A percentile compares a stretch with the other conserved stretches of the same genome.
Evolutionary conservation across 2,888 invertebrate species (phyloP).

Genomic region (Eurytoma californica): DNA sequence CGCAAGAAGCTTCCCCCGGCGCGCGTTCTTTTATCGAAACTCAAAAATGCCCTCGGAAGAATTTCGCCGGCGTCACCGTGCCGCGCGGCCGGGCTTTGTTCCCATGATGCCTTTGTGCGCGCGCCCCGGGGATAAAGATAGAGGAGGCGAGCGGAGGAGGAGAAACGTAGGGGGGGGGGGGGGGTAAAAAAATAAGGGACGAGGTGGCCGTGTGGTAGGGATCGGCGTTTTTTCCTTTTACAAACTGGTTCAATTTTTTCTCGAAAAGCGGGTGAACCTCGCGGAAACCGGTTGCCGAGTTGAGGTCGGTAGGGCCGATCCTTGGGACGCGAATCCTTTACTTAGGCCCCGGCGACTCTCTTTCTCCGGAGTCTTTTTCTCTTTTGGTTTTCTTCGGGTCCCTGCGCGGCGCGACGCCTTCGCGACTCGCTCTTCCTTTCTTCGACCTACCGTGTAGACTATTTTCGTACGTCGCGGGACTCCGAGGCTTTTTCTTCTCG

Average conservation of each 20-base stretch:
- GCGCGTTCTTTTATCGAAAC: constrained; percentile 43
- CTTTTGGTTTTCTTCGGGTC: too few relatives aligned
- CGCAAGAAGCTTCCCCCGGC: constrained; percentile 19
- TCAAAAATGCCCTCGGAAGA: constrained; percentile 47
- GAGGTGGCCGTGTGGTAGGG: constrained; percentile 52
- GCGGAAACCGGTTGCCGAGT: constrained; percentile 69
- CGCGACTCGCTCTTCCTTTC: too few relatives aligned
- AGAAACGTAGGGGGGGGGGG: neutral
- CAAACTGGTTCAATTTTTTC: constrained; percentile 76
- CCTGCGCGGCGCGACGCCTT: too few relatives aligned
- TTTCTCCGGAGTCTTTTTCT: neutral
- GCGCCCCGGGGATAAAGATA: constrained; percentile 34
- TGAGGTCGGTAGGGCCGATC: too few relatives aligned
- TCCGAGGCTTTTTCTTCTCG: too few relatives aligned
- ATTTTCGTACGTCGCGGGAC: too few relatives aligned
- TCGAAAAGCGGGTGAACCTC: constrained; percentile 73
- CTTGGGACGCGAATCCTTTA: too few relatives aligned
- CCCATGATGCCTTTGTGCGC: constrained; percentile 57
- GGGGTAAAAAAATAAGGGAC: constrained; percentile 4
- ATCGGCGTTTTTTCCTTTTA: constrained; percentile 73
- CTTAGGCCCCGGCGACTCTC: constrained; percentile 7
- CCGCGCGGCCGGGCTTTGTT: constrained; percentile 56
- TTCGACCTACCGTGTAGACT: too few relatives aligned
- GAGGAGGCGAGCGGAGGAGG: constrained; percentile 8
- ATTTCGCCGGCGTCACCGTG: constrained; percentile 35